Percentiles rank a stretch among this genome's conserved stretches.
Evolutionary conservation across 2,113 vertebrate genomes (phyloP).

Genomic region (Orientallactaga bullata): DNA sequence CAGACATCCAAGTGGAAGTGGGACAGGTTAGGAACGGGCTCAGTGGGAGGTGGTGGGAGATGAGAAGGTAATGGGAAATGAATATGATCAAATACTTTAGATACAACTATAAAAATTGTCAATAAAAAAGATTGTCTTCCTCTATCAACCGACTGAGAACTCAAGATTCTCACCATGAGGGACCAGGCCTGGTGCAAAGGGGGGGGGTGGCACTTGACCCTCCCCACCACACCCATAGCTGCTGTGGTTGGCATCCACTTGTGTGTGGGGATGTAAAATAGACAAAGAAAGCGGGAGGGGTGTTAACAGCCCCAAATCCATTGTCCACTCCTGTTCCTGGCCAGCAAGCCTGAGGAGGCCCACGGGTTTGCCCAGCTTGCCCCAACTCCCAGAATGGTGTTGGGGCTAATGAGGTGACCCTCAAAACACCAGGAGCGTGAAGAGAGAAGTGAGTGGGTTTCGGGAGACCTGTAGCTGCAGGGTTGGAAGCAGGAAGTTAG

Average conservation of each 20-base stretch:
- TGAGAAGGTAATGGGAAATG: too few species aligned
- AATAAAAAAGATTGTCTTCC: too few species aligned
- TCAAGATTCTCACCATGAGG: not conserved
- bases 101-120: too few species aligned
- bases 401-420: not conserved
- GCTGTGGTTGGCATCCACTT: not conserved
- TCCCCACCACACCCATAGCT: constrained; percentile 29
- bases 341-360: not conserved
- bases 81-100: too few species aligned
- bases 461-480: constrained; percentile 74
- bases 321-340: not conserved
- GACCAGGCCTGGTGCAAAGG: not conserved
- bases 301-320: not conserved
- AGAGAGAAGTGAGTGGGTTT: constrained; percentile 33
- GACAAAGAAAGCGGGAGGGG: not conserved
- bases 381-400: not conserved
- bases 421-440: not conserved
- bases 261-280: not conserved
- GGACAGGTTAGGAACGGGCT: too few species aligned
- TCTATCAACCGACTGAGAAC: not conserved
- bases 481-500: constrained; percentile 10
- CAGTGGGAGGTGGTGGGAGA: too few species aligned
- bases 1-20: too few species aligned
- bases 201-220: not conserved
- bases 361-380: not conserved